phyloP scores from a whole-genome alignment of 2,113 vertebrate species.

The Chionis minor region DNA sequence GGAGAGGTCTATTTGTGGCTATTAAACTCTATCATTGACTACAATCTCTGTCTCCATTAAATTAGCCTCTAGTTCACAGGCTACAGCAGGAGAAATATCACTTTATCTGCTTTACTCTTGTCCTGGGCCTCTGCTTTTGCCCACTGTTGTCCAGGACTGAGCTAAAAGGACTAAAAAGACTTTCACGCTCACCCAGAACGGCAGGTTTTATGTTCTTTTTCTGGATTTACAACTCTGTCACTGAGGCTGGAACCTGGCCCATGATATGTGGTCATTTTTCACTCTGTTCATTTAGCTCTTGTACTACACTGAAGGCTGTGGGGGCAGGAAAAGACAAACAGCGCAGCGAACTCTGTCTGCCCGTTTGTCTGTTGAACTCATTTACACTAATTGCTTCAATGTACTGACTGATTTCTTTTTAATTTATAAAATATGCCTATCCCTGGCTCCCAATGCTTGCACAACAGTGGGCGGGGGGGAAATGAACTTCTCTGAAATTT shows the following conservation, averaged over 20 bases:
- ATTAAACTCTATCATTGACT: background rate
- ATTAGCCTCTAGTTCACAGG: background rate
- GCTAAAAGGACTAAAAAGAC: background rate
- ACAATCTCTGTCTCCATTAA: background rate
- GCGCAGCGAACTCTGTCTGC: background rate
- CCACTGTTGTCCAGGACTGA: background rate
- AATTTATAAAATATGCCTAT: constrained; percentile 35
- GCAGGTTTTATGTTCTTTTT: constrained; percentile 14
- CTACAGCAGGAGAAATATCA: background rate
- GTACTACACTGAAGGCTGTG: background rate
- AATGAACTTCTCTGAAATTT: background rate
- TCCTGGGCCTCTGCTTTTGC: background rate
- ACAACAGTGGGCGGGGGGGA: background rate
- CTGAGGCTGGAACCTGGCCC: constrained; percentile 2
- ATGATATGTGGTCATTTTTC: constrained; percentile 51
- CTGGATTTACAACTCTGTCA: constrained; percentile 33
- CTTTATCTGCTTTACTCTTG: background rate
- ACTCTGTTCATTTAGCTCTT: constrained; percentile 37
- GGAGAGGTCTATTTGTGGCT: background rate
- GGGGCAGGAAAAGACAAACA: constrained; percentile 23
- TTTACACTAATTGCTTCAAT: constrained; percentile 47
- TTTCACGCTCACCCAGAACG: background rate
- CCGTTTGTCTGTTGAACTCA: constrained; percentile 28
- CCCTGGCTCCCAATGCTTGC: background rate
- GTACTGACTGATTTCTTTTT: constrained; percentile 37